A percentile compares a stretch with the other conserved stretches of the same genome.
Evolutionary conservation across 1,140 invertebrate genomes (phyloP).

Genomic region (Callitettix versicolor): DNA sequence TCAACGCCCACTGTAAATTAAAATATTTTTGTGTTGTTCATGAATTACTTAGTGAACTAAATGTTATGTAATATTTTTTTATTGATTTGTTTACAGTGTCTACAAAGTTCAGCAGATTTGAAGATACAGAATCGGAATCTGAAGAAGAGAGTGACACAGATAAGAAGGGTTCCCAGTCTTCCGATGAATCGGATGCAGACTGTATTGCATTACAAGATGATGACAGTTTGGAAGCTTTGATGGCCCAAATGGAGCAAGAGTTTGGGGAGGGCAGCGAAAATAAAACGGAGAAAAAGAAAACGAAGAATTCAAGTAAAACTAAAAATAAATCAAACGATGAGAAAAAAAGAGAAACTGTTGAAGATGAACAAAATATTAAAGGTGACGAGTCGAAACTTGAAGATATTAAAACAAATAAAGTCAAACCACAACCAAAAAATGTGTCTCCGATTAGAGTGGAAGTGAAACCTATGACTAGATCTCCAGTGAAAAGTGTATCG

Average conservation of each 20-base stretch:
- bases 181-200: constrained; percentile 16
- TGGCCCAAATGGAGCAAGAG: constrained; percentile 35
- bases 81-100: constrained; percentile 23
- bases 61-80: background rate
- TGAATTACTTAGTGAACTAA: too few species aligned
- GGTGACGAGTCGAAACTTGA: background rate
- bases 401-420: background rate
- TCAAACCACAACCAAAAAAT: background rate
- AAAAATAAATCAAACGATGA: constrained; percentile 17
- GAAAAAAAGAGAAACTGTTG: constrained; percentile 9
- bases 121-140: constrained; percentile 30
- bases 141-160: constrained; percentile 27
- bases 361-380: background rate
- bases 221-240: constrained; percentile 33
- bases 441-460: background rate
- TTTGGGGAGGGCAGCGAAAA: constrained; percentile 26
- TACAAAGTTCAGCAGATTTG: constrained; percentile 34
- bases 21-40: too few species aligned
- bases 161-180: constrained; percentile 12
- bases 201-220: constrained; percentile 36
- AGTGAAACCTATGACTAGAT: background rate
- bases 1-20: too few species aligned
- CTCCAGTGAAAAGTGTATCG: background rate
- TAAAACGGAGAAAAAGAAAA: constrained; percentile 25
- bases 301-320: constrained; percentile 19